Evolutionary conservation across 37 sponge, comb jelly and placozoan genomes (phyloP), one percentile per base, ranked within the genome.

Genomic region (Eunapius fragilis): DNA sequence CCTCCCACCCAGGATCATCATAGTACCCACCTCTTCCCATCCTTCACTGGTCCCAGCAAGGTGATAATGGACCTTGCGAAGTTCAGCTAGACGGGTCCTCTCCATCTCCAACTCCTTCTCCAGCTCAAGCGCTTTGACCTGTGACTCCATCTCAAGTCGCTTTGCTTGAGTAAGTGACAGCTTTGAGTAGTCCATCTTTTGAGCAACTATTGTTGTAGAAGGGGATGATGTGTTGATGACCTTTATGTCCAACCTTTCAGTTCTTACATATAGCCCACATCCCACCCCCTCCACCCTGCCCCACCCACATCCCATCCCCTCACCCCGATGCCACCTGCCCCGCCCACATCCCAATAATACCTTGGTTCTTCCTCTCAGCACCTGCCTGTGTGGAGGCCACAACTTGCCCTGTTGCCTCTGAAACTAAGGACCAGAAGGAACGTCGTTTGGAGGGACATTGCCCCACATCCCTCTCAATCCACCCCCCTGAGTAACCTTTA

Each of bases 1-100:
- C 91, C 37, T 96, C 96, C 96, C 96, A 96, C 24, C 98, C 96
- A n/a, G n/a, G n/a, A n/a, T n/a, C n/a, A n/a, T n/a, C n/a, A n/a
- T 19, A 58, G 1, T 2, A n/a, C 75, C 49, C 73, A 85, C 86
- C 72, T 88, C 91, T 50, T 96, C 96, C 96, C 96, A 96, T 28
- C 98, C 96, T 84, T 98, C 97, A 28, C 82, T 80, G 33, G 95
- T 84, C 3, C 98, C 98, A 26, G 91, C 98, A 17, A 91, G 79
- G 79, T 96, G 96, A 70, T 98, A 98, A 75, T 98, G 98, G 68
- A 91, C 74, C 82, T 95, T 95, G 45, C 98, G 89, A 77, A 98
- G 74, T 81, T 94, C 93, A 28, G 96, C 94, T 35, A 98, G 78
- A 25, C 93, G 67, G 2, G 88, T 92, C 70, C 98, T 89, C 82